Evolutionary conservation across 2,888 invertebrate species (phyloP), one percentile per base, ranked within the genome.

Genomic region (Dicyrtomina minuta): DNA sequence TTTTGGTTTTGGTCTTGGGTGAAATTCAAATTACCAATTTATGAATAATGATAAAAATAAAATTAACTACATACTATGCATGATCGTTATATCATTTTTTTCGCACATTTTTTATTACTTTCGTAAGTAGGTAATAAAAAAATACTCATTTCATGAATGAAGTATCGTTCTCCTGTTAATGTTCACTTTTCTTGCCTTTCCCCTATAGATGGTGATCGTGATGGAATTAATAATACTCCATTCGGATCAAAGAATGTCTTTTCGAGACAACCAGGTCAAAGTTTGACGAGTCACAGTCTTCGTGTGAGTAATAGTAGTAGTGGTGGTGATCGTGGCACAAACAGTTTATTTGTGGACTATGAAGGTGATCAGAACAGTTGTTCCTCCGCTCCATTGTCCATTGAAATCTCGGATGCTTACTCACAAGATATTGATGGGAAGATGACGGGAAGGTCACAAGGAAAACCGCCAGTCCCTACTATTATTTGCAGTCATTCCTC

Each of bases 281-380:
- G 33, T 33, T 33, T 33, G 33, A 33, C 33, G 4, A 8, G 33
- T 33, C 33, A 33, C 3, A 8, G 33, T 33, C n/a, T n/a, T n/a
- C 33, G 8, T 33, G 33, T 3, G 8, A 33, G 33, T 8, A 3
- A 33, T 33, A 33, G 33, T 8, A 33, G 33, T 22, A 20, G 17
- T 20, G 44, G 44, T 15, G 46, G 61, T 15, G 44, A 61, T 43
- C n/a, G n/a, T n/a, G n/a, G n/a, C 33, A 24, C 27, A 13, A 26
- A 22, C n/a, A 33, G 22, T 13, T 51, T 62, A 4, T 56, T 74
- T 39, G n/a, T n/a, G n/a, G 78, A 78, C 20, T 75, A 73, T 39
- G 78, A 78, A 43, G 75, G 72, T 2, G 78, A 78, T 55, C 72
- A 76, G 46, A 77, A 78, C 59, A 78, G 78, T 55, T 77, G 75